Conservation (phyloP, 2,888 invertebrate species). For the Isotomurus palustris region DNA sequence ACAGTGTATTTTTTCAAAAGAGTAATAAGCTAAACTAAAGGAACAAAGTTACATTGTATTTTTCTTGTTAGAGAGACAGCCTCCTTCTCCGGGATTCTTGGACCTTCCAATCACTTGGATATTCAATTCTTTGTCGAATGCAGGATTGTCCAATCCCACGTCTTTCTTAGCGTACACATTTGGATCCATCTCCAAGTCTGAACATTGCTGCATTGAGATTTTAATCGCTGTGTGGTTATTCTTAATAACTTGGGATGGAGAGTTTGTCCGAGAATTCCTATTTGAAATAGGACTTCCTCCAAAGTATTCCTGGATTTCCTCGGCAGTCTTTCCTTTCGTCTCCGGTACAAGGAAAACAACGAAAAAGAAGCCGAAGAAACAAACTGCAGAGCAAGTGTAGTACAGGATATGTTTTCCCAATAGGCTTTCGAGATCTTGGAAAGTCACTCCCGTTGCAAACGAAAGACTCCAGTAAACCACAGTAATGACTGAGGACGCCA, state of each 20-base stretch:
- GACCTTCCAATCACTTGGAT: too few species aligned
- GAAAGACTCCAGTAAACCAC: constrained; percentile 29
- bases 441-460: constrained; percentile 27
- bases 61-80: too few species aligned
- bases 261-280: not conserved
- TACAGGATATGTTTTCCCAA: constrained; percentile 26
- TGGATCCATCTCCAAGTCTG: too few species aligned
- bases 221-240: too few species aligned
- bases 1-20: too few species aligned
- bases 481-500: constrained; percentile 25
- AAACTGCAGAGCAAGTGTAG: constrained; percentile 23
- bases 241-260: not conserved
- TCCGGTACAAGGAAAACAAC: constrained; percentile 30
- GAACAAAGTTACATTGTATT: too few species aligned
- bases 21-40: too few species aligned
- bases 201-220: too few species aligned
- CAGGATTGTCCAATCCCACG: constrained; percentile 22
- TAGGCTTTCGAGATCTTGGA: constrained; percentile 18
- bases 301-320: constrained; percentile 28
- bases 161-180: too few species aligned
- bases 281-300: too few species aligned
- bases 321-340: constrained; percentile 28
- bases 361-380: constrained; percentile 19
- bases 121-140: too few species aligned
- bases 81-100: too few species aligned